Conservation (phyloP, 2,113 vertebrate genomes). For the Pachycephala philippinensis region DNA sequence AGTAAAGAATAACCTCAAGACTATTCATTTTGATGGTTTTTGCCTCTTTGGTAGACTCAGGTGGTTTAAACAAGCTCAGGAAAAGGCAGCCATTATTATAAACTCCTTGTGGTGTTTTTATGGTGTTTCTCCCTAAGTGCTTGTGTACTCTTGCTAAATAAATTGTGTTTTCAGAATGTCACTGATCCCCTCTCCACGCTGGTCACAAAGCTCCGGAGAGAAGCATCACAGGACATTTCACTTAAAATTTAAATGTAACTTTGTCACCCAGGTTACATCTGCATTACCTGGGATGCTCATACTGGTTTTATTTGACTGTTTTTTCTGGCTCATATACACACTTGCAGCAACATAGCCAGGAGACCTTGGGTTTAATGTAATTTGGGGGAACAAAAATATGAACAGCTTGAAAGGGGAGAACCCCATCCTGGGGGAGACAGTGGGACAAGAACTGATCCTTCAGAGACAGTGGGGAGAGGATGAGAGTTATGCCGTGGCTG, state of each 20-base stretch:
- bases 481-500: neutral
- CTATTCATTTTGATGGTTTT: neutral
- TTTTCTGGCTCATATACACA: neutral
- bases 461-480: neutral
- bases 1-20: neutral
- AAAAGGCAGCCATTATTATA: neutral
- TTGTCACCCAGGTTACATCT: neutral
- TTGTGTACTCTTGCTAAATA: neutral
- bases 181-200: neutral
- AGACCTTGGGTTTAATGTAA: neutral
- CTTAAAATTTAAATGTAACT: neutral
- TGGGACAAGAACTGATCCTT: neutral
- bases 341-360: neutral
- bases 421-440: neutral
- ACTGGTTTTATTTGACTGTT: neutral
- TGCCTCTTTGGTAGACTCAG: neutral
- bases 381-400: neutral
- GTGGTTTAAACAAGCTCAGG: neutral
- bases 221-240: neutral
- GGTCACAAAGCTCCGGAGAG: neutral
- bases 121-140: neutral
- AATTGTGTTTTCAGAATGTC: neutral
- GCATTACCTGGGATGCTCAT: neutral
- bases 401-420: neutral
- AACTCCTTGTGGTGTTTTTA: neutral